Percentiles rank a stretch among this genome's conserved stretches.
Evolutionary conservation across 2,888 invertebrate species (phyloP).

Genomic region (Stenurella melanura): DNA sequence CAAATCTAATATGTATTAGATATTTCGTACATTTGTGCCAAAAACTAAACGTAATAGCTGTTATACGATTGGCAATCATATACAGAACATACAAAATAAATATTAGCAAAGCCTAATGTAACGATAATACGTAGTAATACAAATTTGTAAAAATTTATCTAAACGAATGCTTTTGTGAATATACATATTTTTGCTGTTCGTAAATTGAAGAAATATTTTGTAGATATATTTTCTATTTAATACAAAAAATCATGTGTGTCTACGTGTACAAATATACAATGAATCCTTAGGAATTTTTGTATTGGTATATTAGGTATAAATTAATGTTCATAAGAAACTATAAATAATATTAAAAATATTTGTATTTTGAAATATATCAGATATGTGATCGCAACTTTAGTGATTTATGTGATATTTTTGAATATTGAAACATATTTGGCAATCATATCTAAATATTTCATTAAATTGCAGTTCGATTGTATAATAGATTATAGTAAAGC

Average conservation of each 20-base stretch:
- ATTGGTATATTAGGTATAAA: not conserved
- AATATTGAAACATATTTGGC: not conserved
- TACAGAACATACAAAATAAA: not conserved
- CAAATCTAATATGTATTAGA: slow-evolving; percentile 15
- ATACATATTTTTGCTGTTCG: slow-evolving; percentile 7
- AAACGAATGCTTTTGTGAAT: slow-evolving; percentile 9
- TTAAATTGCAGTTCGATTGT: not conserved
- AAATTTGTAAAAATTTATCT: slow-evolving; percentile 19
- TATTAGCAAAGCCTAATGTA: slow-evolving; percentile 8
- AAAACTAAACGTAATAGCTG: slow-evolving; percentile 25
- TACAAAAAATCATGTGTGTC: not conserved
- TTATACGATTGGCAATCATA: slow-evolving; percentile 43
- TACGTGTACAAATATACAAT: slow-evolving; percentile 1
- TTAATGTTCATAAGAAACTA: not conserved
- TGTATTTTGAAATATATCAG: slow-evolving; percentile 7
- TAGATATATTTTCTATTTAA: slow-evolving; percentile 17
- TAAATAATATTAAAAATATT: not conserved
- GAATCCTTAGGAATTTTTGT: not conserved
- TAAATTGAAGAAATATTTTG: not conserved
- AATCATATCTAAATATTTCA: slow-evolving; percentile 5
- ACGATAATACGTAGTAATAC: not conserved
- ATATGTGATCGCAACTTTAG: slow-evolving; percentile 17
- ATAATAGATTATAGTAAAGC: not conserved
- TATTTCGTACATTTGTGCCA: slow-evolving; percentile 34
- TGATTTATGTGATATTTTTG: slow-evolving; percentile 12